Conservation (phyloP, 2,888 invertebrate genomes). For the Petrophora chlorosata region DNA sequence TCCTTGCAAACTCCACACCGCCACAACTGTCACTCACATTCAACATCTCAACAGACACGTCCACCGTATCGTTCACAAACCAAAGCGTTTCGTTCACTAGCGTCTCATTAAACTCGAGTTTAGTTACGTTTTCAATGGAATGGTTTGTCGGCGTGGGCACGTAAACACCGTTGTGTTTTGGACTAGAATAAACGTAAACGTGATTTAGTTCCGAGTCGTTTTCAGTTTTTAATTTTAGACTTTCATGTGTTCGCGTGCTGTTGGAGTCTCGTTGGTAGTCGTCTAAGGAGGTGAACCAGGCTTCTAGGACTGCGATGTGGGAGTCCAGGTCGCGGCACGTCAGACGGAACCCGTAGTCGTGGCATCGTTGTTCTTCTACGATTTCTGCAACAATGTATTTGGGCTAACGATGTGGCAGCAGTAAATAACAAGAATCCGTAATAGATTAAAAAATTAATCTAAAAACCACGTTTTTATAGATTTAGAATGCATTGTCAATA, state of each 20-base stretch:
- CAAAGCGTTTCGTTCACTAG: conserved; percentile 52
- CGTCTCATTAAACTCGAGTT: conserved; percentile 27
- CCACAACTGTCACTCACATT: conserved; percentile 66
- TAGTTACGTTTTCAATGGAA: conserved; percentile 54
- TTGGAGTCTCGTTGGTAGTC: conserved; percentile 60
- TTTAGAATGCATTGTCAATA: too few species aligned
- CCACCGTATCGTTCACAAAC: conserved; percentile 57
- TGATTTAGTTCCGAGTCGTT: conserved; percentile 72
- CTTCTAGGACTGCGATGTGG: conserved; percentile 85
- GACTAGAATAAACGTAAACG: conserved; percentile 76
- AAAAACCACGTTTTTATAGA: too few species aligned
- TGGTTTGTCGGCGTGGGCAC: conserved; percentile 54
- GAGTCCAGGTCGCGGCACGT: conserved; percentile 86
- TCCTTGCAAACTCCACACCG: conserved; percentile 60
- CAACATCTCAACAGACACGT: conserved; percentile 58
- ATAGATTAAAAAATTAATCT: too few species aligned
- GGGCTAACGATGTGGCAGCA: too few species aligned
- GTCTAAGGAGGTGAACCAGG: conserved; percentile 79
- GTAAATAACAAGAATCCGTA: too few species aligned
- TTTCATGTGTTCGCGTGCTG: conserved; percentile 43
- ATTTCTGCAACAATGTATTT: conserved; percentile 81
- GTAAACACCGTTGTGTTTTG: conserved; percentile 74
- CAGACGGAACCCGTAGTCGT: conserved; percentile 84
- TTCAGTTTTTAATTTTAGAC: conserved; percentile 59
- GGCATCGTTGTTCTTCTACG: conserved; percentile 85